Evolutionary conservation across 92 coral and sea anemone species (phyloP), one percentile per base, ranked within the genome.

Genomic region (Phenganax stokvisi): DNA sequence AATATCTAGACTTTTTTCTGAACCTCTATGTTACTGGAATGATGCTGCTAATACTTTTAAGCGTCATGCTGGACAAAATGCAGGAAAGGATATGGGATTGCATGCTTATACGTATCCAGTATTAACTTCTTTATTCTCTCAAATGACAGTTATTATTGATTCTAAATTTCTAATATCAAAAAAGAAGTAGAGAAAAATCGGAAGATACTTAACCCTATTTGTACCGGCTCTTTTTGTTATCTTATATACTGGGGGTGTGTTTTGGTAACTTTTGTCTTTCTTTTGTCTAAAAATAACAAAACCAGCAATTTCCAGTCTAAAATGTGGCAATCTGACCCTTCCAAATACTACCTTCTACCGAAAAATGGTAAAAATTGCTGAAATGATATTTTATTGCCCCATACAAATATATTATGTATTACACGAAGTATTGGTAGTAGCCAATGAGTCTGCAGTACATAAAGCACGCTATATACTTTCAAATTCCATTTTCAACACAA

Each of bases 201-300:
- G 47, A 37, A 37, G 3, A 37, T 5, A 37, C 2, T 59, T 3
- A 62, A 62, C 68, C 68, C 68, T 62, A 15, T 62, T 62, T 62
- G 68, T 62, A 62, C 68, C 68, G 68, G 68, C 27, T 17, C 25
- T 62, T 62, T 62, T 62, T 9, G 16, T 15, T 62, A 28, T 62
- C 25, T 8, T 8, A 3, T 15, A 15, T 8, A 15, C 20, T 7
- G 68, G 68, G 20, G 20, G 68, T 37, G 47, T 37, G 47, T 37
- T 37, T 37, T 37, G 47, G 47, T 37, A 37, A 37, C 47, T 37
- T 37, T 5, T 37, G 5, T 37, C 47, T 61, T 17, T 61, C 67
- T 61, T 61, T 61, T 13, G 25, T 28, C 67, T 61, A 61, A 61
- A 61, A 61, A 61, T 61, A 61, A 61, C 67, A 61, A 61, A 61